Conservation (phyloP, 2,113 vertebrate genomes). For the Mirza zaza region DNA sequence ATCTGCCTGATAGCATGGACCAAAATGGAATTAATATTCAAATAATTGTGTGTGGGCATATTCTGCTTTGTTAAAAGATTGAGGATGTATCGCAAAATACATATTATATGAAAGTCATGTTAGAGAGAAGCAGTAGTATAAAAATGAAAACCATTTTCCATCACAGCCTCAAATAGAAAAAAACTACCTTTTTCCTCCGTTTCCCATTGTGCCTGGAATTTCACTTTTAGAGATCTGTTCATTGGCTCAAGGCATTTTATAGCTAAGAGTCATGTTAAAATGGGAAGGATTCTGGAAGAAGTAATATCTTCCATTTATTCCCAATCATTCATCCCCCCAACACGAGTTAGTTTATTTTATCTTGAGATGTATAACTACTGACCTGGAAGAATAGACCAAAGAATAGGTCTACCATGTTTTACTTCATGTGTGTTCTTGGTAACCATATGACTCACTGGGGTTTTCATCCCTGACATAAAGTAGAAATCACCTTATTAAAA, state of each 20-base stretch:
- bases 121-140: constrained; percentile 46
- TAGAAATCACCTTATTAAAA: not conserved
- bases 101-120: not conserved
- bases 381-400: not conserved
- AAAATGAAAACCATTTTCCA: not conserved
- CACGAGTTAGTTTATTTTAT: not conserved
- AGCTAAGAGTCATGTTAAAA: not conserved
- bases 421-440: not conserved
- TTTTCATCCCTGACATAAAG: not conserved
- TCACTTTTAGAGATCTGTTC: not conserved
- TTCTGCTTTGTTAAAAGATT: constrained; percentile 47
- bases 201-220: not conserved
- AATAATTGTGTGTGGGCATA: constrained; percentile 8
- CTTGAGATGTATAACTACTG: not conserved
- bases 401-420: not conserved
- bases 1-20: constrained; percentile 35
- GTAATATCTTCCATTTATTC: not conserved
- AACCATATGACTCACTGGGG: not conserved
- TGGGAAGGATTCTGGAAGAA: not conserved
- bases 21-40: constrained; percentile 56
- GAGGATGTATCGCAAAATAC: constrained; percentile 28
- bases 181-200: not conserved
- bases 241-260: not conserved
- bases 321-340: not conserved
- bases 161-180: not conserved